Conservation (phyloP, 2,797 vertebrate species). For the Esox masquinongy region DNA sequence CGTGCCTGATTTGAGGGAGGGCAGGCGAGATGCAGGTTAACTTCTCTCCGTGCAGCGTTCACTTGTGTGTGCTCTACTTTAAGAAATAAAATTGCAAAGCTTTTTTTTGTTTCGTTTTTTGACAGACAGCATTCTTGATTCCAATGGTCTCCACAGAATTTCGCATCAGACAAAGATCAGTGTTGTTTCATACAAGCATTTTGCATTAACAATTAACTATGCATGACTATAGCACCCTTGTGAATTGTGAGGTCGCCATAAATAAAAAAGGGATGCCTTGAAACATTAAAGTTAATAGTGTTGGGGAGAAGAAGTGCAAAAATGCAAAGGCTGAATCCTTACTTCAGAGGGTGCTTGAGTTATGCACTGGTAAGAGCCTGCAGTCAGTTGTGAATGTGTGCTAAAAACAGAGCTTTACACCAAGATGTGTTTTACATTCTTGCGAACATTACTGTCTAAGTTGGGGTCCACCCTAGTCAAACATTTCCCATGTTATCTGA, state of each 20-base stretch:
- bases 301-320: slow-evolving; percentile 11
- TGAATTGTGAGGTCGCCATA: slow-evolving; percentile 37
- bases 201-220: slow-evolving; percentile 55
- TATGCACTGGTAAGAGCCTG: background rate
- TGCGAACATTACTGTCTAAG: slow-evolving; percentile 1
- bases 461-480: background rate
- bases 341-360: slow-evolving; percentile 10
- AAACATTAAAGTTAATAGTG: slow-evolving; percentile 46
- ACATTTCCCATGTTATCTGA: background rate
- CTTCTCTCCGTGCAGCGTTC: slow-evolving; percentile 42
- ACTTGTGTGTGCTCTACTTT: slow-evolving; percentile 49
- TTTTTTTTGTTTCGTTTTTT: slow-evolving; percentile 1
- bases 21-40: slow-evolving; percentile 50
- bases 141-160: slow-evolving; percentile 33
- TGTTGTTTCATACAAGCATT: slow-evolving; percentile 53
- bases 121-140: slow-evolving; percentile 48
- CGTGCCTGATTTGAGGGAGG: slow-evolving; percentile 57
- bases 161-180: slow-evolving; percentile 46
- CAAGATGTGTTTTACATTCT: slow-evolving; percentile 14
- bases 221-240: slow-evolving; percentile 45
- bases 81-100: slow-evolving; percentile 5
- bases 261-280: slow-evolving; percentile 41
- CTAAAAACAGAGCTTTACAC: background rate
- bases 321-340: slow-evolving; percentile 1
- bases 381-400: slow-evolving; percentile 2